Evolutionary conservation across 2,797 vertebrate species (phyloP).

Genomic region (Eutrigla gurnardus): DNA sequence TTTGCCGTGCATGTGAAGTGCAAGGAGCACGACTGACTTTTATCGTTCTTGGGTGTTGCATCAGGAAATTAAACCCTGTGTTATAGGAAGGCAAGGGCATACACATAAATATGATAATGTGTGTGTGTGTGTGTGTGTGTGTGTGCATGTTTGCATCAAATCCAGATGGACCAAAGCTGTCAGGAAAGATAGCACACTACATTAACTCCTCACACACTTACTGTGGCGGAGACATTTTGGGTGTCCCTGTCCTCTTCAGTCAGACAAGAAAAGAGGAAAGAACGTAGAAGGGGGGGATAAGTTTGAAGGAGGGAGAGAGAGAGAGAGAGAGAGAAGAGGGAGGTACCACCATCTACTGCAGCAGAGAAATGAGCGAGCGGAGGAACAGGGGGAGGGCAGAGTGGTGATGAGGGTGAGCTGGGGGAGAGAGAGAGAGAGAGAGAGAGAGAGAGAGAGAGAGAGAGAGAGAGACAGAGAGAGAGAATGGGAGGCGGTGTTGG

Average conservation of each 20-base stretch:
- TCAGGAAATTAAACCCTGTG: constrained; percentile 42
- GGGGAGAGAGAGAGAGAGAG: constrained; percentile 40
- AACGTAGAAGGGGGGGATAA: constrained; percentile 32
- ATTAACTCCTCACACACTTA: constrained; percentile 7
- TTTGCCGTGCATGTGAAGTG: not conserved
- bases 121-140: constrained; percentile 24
- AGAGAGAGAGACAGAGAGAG: constrained; percentile 32
- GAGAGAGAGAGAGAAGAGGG: constrained; percentile 17
- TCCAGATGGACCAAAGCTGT: constrained; percentile 15
- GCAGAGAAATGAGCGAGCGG: constrained; percentile 61
- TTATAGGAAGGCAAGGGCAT: constrained; percentile 29
- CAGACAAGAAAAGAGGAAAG: not conserved
- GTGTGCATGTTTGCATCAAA: constrained; percentile 4
- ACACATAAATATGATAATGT: constrained; percentile 16
- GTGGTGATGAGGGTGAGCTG: constrained; percentile 50
- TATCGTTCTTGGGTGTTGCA: constrained; percentile 20
- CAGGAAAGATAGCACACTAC: constrained; percentile 10
- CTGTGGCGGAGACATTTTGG: constrained; percentile 4
- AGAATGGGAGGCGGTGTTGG: constrained; percentile 57
- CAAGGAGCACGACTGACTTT: constrained; percentile 31
- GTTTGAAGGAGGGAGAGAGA: constrained; percentile 9
- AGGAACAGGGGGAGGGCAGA: constrained; percentile 57
- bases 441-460: constrained; percentile 30
- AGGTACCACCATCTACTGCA: constrained; percentile 64
- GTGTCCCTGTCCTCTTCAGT: constrained; percentile 25